A percentile compares a stretch with the other conserved stretches of the same genome.
These are phyloP conservation scores for Sclerurus mexicanus DNA, from an alignment of 2,113 vertebrate genomes.

Conservation along the genomic window DNA sequence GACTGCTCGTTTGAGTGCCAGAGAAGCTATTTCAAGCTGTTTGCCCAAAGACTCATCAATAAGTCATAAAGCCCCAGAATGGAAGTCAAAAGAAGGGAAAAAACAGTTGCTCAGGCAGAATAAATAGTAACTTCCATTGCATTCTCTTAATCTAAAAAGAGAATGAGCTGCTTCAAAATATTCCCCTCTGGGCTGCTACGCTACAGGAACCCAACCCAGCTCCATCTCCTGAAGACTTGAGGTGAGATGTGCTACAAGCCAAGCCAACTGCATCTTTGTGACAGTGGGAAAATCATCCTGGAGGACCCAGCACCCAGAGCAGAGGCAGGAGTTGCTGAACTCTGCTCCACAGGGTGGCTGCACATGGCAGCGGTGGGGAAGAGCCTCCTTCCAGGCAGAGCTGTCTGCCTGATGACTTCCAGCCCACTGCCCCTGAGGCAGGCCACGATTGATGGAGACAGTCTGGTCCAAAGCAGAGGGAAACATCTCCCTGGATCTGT, in stretches of 20 bases:
- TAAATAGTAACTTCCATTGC: constrained; percentile 51
- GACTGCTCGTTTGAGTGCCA: constrained; percentile 53
- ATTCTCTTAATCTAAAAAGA: constrained; percentile 12
- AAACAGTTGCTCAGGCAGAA: constrained; percentile 52
- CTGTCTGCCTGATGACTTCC: neutral
- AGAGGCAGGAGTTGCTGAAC: neutral
- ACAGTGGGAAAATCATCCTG: neutral
- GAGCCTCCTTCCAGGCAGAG: neutral
- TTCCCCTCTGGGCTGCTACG: neutral
- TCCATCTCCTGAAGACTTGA: neutral
- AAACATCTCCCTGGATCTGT: neutral
- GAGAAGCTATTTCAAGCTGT: constrained; percentile 58
- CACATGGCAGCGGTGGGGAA: neutral
- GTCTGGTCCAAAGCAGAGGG: neutral
- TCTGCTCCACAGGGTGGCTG: neutral
- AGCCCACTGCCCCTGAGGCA: neutral
- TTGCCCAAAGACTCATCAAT: constrained; percentile 66
- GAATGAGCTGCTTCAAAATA: constrained; percentile 16
- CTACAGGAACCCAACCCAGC: neutral
- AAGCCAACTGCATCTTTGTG: neutral
- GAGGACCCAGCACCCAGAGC: neutral
- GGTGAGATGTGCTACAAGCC: neutral
- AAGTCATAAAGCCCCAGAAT: constrained; percentile 60
- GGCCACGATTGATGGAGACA: neutral
- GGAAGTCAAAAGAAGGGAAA: constrained; percentile 46